Base-by-base conservation (phyloP, 2,888 invertebrate species). In the Lysandra coridon region DNA sequence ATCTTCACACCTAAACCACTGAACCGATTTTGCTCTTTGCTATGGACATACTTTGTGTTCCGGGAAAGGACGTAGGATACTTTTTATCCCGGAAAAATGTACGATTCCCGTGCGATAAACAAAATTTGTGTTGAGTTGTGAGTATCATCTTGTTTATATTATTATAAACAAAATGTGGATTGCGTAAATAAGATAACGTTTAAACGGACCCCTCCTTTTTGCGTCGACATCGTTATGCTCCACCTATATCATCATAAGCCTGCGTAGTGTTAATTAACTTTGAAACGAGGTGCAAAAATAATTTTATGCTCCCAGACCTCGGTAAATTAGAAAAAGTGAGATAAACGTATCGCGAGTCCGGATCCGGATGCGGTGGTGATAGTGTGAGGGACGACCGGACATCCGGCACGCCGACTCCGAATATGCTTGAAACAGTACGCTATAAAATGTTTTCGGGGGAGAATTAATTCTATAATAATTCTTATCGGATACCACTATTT, bases 371-470 rank as follows among this genome's bases (percentile, higher is more conserved):
- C 33, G 69, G 69, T 14, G 10, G 33, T 33, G 69, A 69, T 69
- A 69, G 69, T 69, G 69, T 69, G 14, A 69, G 69, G 33, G 33
- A 69, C 69, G 69, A 69, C 69, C 69, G 69, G 69, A 69, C 14
- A 14, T 33, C 69, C 69, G 69, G 33, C 33, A 14, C 12, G 12
- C 69, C 33, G 69, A 5, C 33, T 33, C 69, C 69, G 33, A 69
- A 69, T 33, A 33, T 69, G 23, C 33, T 69, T 14, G 5, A 69
- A 23, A 10, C 33, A 69, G 49, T 2, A 64, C 12, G 64, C 30
- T 30, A 30, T 30, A 10, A 64, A 30, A 64, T 30, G 23, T 33
- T 33, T 64, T 30, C 0, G 33, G 0, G 1, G 60, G 60, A n/a
- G 33, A 14, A 33, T 64, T 64, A 23, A 64, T 64, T 64, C 30